A percentile compares a stretch with the other conserved stretches of the same genome.
phyloP scores from a whole-genome alignment of 2,888 invertebrate species.

The Chrysotoxum bicinctum region DNA sequence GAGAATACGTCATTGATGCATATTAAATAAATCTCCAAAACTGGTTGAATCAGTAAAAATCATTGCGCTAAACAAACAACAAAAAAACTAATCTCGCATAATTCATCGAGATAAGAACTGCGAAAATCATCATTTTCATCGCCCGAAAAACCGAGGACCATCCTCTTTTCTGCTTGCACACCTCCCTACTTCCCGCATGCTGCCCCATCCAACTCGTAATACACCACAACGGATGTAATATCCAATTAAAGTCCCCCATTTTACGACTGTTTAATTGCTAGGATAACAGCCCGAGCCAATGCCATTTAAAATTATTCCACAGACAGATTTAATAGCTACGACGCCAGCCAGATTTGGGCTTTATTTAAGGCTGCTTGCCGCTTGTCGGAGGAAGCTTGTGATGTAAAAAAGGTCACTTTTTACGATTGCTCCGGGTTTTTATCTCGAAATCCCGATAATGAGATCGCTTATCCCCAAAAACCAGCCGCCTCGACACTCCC shows the following conservation, averaged over 20 bases:
- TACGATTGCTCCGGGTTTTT: constrained; percentile 66
- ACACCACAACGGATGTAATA: constrained; percentile 67
- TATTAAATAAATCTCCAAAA: background rate
- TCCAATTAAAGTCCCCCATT: constrained; percentile 71
- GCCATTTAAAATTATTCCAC: constrained; percentile 61
- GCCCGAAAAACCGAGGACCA: constrained; percentile 18
- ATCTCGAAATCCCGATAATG: constrained; percentile 71
- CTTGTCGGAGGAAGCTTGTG: background rate
- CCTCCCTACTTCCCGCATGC: background rate
- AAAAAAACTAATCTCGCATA: constrained; percentile 58
- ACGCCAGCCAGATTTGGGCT: constrained; percentile 47
- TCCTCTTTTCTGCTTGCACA: background rate
- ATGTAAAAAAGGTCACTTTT: constrained; percentile 56
- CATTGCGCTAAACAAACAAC: background rate
- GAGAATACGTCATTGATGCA: background rate
- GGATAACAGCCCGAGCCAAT: constrained; percentile 65
- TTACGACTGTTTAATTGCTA: constrained; percentile 73
- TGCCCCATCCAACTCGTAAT: background rate
- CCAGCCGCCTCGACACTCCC: constrained; percentile 12
- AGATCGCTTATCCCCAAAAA: constrained; percentile 68
- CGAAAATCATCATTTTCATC: constrained; percentile 63
- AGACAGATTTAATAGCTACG: constrained; percentile 64
- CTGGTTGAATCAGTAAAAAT: background rate
- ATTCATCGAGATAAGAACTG: constrained; percentile 70
- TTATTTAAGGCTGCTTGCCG: constrained; percentile 1